Percentiles rank a stretch among this genome's conserved stretches.
Conservation (phyloP, 2,797 vertebrate species). For the Crocodylus rhombifer region DNA sequence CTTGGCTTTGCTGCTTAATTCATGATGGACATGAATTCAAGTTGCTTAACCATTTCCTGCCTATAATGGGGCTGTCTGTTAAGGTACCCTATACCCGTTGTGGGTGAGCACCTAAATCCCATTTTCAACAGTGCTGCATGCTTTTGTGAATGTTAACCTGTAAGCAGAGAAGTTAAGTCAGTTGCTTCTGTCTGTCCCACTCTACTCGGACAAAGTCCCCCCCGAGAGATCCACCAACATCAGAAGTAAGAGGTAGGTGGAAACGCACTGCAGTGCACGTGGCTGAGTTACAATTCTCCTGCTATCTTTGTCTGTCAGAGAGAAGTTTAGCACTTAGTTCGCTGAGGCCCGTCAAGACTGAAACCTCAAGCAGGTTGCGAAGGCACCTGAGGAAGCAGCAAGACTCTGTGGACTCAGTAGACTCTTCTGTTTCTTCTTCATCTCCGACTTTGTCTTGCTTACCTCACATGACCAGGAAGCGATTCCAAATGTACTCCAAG, state of each 20-base stretch:
- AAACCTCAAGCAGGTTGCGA: slow-evolving; percentile 80
- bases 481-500: slow-evolving; percentile 91
- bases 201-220: background rate
- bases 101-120: background rate
- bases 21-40: background rate
- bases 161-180: background rate
- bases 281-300: background rate
- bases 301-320: slow-evolving; percentile 78
- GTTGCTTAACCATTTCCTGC: background rate
- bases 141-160: background rate
- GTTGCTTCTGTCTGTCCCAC: background rate
- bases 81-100: background rate
- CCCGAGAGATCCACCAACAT: background rate
- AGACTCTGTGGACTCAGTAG: slow-evolving; percentile 83
- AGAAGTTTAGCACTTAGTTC: slow-evolving; percentile 81
- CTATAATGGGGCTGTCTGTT: too few species aligned
- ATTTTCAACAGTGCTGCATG: too few species aligned
- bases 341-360: slow-evolving; percentile 81
- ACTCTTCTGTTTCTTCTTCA: slow-evolving; percentile 83
- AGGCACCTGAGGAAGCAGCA: slow-evolving; percentile 83
- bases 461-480: slow-evolving; percentile 85
- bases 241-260: background rate
- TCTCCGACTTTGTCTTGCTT: slow-evolving; percentile 87
- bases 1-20: background rate
- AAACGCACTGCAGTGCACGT: background rate